Conservation (phyloP, 1,140 invertebrate genomes). For the Chymomyza costata region DNA sequence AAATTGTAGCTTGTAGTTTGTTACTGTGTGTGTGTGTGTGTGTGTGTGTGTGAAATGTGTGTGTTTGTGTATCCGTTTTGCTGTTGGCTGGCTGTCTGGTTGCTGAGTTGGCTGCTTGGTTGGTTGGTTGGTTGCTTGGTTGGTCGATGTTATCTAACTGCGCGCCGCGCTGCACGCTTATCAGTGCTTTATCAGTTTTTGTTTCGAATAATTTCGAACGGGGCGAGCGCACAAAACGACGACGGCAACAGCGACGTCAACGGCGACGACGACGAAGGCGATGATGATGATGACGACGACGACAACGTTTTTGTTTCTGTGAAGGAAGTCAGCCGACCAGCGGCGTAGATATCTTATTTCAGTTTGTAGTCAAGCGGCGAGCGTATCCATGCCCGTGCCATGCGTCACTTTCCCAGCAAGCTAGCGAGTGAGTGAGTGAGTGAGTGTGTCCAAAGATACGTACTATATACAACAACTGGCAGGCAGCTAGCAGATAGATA, state of each 20-base stretch:
- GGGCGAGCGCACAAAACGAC: too few relatives aligned
- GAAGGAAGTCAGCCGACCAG: slow-evolving; percentile 1
- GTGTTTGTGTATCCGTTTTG: slow-evolving; percentile 47
- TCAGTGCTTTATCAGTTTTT: slow-evolving; percentile 75
- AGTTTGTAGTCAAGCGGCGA: slow-evolving; percentile 41
- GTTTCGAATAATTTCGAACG: slow-evolving; percentile 72
- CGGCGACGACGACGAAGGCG: slow-evolving; percentile 48
- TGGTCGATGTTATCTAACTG: slow-evolving; percentile 73
- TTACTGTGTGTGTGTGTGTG: slow-evolving; percentile 5
- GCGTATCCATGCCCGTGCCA: background rate
- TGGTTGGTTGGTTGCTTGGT: slow-evolving; percentile 23
- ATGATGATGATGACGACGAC: slow-evolving; percentile 41
- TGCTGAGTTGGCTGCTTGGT: slow-evolving; percentile 5
- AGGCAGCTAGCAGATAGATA: slow-evolving; percentile 24
- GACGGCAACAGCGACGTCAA: slow-evolving; percentile 21
- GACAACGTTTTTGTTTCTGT: slow-evolving; percentile 20
- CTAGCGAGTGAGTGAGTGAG: slow-evolving; percentile 9
- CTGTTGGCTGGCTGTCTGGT: slow-evolving; percentile 25
- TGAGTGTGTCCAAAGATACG: slow-evolving; percentile 13
- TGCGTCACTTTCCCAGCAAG: slow-evolving; percentile 1
- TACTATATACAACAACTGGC: slow-evolving; percentile 19
- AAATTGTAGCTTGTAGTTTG: slow-evolving; percentile 40
- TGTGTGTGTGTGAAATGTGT: slow-evolving; percentile 21
- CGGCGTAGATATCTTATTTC: slow-evolving; percentile 64
- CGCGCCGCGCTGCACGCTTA: slow-evolving; percentile 72